Base-by-base conservation (phyloP, 1,140 invertebrate species). In the Drosophila sp. region DNA sequence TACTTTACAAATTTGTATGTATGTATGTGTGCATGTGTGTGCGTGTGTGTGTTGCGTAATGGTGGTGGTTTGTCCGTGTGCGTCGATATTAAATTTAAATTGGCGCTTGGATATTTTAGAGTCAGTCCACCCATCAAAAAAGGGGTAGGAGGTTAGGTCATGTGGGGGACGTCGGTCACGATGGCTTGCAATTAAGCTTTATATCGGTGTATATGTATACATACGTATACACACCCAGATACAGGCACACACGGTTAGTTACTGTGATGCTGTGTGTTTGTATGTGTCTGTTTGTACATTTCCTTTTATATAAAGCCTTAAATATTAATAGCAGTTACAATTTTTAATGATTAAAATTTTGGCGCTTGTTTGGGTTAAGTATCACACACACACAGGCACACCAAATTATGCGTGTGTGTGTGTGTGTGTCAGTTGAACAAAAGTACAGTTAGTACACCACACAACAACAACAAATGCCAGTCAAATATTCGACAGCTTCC, bases 61-160 rank as follows among this genome's bases (percentile, higher is more conserved):
- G 75, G 75, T 71, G 75, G 75, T 77, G 74, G 74, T 57, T 77
- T 77, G 76, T 62, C 58, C 69, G 77, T 78, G 58, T 75, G 60
- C 77, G 84, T 89, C 84, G 84, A 89, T 89, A 89, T 89, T 89
- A 89, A 89, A 89, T 89, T 89, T 89, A 89, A 89, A 89, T 89
- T 89, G 84, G 80, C 85, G 84, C 79, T 83, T 69, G 83, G 76
- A 87, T 83, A 87, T 86, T 86, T 79, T 76, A 87, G 79, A 86
- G 72, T 68, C 75, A 75, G 75, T 60, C 44, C 58, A 71, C 38
- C 60, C 38, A 41, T 32, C 50, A 50, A 32, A 40, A 38, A 40
- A 27, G 57, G 4, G 29, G 44, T n/a, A 30, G 72, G 10, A 23
- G 58, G 23, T 29, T 47, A 35, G 66, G 70, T 70, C 68, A 63